These are phyloP conservation scores for Chamaea fasciata DNA, from an alignment of 2,113 vertebrate genomes.

Conservation along the genomic window DNA sequence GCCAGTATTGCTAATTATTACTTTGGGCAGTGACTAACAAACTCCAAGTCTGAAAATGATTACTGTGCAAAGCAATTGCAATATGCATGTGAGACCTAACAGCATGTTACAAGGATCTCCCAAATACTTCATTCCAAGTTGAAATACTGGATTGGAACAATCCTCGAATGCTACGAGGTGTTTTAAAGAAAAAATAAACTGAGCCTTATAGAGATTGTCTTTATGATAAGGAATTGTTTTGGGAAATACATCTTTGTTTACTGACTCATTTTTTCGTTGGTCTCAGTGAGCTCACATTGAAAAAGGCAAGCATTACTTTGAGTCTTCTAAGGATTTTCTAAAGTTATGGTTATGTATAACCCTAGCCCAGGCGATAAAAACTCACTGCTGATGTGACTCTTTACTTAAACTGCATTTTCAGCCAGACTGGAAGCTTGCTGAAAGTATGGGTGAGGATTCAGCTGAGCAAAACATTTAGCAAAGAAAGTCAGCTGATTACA, in stretches of 20 bases:
- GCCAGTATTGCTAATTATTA: not conserved
- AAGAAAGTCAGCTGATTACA: not conserved
- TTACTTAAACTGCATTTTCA: not conserved
- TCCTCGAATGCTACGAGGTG: not conserved
- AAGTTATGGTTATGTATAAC: not conserved
- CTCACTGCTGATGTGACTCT: not conserved
- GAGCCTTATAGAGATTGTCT: not conserved
- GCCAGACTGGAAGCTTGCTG: not conserved
- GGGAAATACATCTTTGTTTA: not conserved
- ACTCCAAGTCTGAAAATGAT: not conserved
- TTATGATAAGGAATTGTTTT: not conserved
- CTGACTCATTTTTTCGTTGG: not conserved
- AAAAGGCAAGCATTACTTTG: not conserved
- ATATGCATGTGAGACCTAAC: not conserved
- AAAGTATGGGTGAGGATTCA: not conserved
- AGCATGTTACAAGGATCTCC: not conserved
- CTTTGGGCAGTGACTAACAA: not conserved
- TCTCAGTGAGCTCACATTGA: not conserved
- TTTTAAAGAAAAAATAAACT: not conserved
- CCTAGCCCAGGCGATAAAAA: not conserved
- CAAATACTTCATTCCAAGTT: not conserved
- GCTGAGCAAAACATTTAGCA: not conserved
- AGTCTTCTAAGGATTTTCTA: not conserved
- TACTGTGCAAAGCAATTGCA: not conserved
- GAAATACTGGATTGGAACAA: not conserved